phyloP scores from a whole-genome alignment of 1,140 invertebrate genomes.

The Pseudobourletiella spinata region DNA sequence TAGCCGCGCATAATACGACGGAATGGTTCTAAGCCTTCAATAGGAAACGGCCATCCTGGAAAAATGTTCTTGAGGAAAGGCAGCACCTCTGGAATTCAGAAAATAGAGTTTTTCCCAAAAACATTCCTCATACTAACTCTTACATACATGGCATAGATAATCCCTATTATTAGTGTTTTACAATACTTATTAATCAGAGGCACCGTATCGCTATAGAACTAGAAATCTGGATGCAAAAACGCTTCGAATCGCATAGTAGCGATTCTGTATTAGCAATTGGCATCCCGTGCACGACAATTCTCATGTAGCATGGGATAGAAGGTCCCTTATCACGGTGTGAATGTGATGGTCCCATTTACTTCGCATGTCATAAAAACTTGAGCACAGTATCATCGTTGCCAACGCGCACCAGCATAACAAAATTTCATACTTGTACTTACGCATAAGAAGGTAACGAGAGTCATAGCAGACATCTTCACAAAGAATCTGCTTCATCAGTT shows the following conservation, averaged over 20 bases:
- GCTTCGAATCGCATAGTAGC: too few relatives aligned
- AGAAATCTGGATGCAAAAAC: too few relatives aligned
- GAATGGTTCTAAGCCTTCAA: conserved; percentile 1
- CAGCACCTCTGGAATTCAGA: conserved; percentile 19
- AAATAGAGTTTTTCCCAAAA: too few relatives aligned
- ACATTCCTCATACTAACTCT: too few relatives aligned
- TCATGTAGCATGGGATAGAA: too few relatives aligned
- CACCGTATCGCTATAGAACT: too few relatives aligned
- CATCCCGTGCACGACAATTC: too few relatives aligned
- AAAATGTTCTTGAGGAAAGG: conserved; percentile 20
- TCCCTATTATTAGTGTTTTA: too few relatives aligned
- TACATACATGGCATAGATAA: too few relatives aligned
- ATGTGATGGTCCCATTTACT: neutral
- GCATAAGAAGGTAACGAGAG: conserved; percentile 6
- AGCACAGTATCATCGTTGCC: neutral
- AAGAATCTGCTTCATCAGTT: conserved; percentile 2
- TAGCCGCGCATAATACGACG: neutral
- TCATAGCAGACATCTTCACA: conserved; percentile 12
- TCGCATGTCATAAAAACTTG: neutral
- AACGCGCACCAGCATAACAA: neutral
- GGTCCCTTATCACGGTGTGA: too few relatives aligned
- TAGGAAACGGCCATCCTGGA: neutral
- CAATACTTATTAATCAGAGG: too few relatives aligned
- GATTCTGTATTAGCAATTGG: too few relatives aligned
- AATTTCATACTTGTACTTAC: conserved; percentile 6